Percentiles rank a stretch among this genome's conserved stretches.
Conservation (phyloP, 2,113 vertebrate species). For the Centrocercus urophasianus region DNA sequence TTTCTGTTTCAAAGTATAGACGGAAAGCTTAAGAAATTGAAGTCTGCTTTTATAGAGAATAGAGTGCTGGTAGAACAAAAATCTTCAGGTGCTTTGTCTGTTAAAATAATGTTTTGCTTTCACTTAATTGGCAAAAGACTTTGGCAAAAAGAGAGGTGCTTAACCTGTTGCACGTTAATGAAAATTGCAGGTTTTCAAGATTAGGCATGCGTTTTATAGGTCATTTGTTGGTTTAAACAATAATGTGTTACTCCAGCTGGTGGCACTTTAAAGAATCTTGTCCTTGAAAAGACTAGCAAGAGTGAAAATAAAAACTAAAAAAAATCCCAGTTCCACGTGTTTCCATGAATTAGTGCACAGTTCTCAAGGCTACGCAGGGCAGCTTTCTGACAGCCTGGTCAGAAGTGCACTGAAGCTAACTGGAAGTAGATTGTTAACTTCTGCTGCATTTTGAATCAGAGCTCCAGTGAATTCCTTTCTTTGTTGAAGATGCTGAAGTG, state of each 20-base stretch:
- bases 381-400: background rate
- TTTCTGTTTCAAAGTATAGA: background rate
- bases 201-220: background rate
- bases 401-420: fast-evolving
- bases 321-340: fast-evolving
- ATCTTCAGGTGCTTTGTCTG: background rate
- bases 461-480: constrained; percentile 6
- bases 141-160: background rate
- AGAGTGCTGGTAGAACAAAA: background rate
- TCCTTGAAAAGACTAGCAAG: background rate
- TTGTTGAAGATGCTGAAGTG: background rate
- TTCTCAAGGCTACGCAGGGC: background rate
- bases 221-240: constrained; percentile 12
- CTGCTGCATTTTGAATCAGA: background rate
- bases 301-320: background rate
- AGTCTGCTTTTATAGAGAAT: background rate
- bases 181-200: background rate
- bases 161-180: background rate
- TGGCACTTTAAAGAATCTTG: background rate
- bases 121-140: background rate
- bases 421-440: background rate
- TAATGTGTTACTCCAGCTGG: background rate
- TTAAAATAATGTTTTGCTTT: background rate
- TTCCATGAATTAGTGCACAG: background rate
- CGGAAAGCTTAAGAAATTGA: background rate